Base-by-base conservation (phyloP, 2,888 invertebrate genomes). In the Myopa tessellatipennis region DNA sequence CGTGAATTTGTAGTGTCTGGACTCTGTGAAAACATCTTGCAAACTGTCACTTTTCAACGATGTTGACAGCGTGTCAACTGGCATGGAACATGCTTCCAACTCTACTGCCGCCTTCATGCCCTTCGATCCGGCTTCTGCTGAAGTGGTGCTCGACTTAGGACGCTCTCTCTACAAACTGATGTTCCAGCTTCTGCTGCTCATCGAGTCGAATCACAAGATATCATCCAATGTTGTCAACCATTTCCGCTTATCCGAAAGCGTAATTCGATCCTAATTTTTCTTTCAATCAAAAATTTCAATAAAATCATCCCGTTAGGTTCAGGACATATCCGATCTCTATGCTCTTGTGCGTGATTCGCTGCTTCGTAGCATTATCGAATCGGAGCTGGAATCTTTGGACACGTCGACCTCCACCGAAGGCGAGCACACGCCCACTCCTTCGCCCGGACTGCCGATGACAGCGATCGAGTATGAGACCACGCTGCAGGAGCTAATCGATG, bases 171-270 rank as follows among this genome's bases (percentile, higher is more conserved):
- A 98, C 90, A 97, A 97, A 88, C 91, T 98, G 16, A 94, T 96
- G 89, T 98, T 98, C 89, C 98, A 99, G 88, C 91, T 98, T 77
- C 90, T 98, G 61, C 90, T 98, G 77, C 90, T 99, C 38, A 93
- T 97, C 77, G 98, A 98, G 88, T 94, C 95, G 10, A 94, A 95
- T 82, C 95, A 95, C 88, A 96, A 95, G 88, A 95, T 96, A 92
- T 91, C 95, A 60, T 91, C 92, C 0, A 93, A 94, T 69, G 89
- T 94, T 52, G 86, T 89, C 60, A 91, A 91, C 74, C 90, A 90
- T 76, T 91, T 92, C 52, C 91, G 92, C 63, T 90, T 90, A 81
- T 92, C 90, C 81, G 91, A 92, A 82, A 91, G 92, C 86, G 92
- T 92, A 86, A 84, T 83, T 83, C n/a, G 45, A 58, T 60, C 36